Conservation (phyloP, 2,113 vertebrate genomes). For the Nesoenas mayeri region DNA sequence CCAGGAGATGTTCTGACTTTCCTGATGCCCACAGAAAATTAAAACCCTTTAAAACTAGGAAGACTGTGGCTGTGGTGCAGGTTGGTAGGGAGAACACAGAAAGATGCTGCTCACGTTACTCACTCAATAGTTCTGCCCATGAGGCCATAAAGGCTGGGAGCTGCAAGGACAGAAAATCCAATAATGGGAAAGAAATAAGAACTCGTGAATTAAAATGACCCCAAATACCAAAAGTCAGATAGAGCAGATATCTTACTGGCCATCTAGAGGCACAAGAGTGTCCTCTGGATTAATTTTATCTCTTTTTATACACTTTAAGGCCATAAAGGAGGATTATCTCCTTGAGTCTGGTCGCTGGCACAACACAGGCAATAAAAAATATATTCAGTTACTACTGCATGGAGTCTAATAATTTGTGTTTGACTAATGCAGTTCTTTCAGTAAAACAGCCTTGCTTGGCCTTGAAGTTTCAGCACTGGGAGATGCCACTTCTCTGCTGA, state of each 20-base stretch:
- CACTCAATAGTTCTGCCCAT: conserved; percentile 1
- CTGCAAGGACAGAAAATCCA: conserved; percentile 20
- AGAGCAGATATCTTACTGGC: background rate
- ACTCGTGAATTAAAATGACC: background rate
- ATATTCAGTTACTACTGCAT: background rate
- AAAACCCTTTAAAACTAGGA: background rate
- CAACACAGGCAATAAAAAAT: background rate
- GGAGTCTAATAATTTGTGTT: conserved; percentile 13
- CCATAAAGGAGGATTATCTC: conserved; percentile 38
- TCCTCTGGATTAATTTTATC: conserved; percentile 41
- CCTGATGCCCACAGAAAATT: background rate
- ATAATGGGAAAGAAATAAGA: conserved; percentile 37
- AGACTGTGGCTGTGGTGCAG: background rate
- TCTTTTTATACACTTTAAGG: conserved; percentile 23
- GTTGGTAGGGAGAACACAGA: background rate
- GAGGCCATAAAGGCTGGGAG: background rate
- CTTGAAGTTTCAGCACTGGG: background rate
- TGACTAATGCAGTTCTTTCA: background rate
- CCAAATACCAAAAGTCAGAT: conserved; percentile 15
- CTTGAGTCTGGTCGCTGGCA: conserved; percentile 20
- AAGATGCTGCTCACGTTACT: conserved; percentile 4
- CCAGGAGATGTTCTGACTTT: background rate
- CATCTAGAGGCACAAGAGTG: background rate
- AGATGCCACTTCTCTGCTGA: background rate
- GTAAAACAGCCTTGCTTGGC: background rate